These are phyloP conservation scores for Enteromius afrohamiltoni DNA, from an alignment of 2,797 vertebrate species.

Conservation along the genomic window DNA sequence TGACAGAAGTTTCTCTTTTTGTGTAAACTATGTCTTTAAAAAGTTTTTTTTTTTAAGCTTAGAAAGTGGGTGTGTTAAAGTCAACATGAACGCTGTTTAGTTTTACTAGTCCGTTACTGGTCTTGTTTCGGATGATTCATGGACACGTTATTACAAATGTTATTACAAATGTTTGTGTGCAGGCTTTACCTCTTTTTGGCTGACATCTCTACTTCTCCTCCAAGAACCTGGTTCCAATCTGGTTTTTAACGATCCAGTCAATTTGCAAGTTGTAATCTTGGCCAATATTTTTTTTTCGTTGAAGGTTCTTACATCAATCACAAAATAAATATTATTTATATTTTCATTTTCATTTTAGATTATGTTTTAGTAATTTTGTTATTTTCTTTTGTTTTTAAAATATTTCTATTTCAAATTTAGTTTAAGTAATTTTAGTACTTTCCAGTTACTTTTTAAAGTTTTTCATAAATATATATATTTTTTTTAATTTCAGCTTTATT, in stretches of 20 bases:
- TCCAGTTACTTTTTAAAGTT: not conserved
- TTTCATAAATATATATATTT: not conserved
- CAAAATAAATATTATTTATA: not conserved
- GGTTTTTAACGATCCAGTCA: not conserved
- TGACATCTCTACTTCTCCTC: not conserved
- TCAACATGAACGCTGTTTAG: not conserved
- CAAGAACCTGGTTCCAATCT: not conserved
- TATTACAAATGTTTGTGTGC: slow-evolving; percentile 21
- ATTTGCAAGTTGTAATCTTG: not conserved
- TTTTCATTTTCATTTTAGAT: not conserved
- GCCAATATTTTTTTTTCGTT: not conserved
- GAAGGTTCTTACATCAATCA: not conserved
- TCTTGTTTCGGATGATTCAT: not conserved
- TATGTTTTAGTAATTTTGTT: not conserved
- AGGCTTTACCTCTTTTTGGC: not conserved
- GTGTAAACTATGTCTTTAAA: not conserved
- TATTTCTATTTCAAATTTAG: not conserved
- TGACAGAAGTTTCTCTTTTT: not conserved
- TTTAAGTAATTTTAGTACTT: not conserved
- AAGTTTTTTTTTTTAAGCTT: not conserved
- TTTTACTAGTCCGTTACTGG: not conserved
- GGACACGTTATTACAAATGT: not conserved
- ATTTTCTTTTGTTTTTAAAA: not conserved
- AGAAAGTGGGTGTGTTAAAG: not conserved
- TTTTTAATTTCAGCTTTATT: not conserved